Conservation (phyloP, 23 tunicate species). For the Trididemnum nubilum region DNA sequence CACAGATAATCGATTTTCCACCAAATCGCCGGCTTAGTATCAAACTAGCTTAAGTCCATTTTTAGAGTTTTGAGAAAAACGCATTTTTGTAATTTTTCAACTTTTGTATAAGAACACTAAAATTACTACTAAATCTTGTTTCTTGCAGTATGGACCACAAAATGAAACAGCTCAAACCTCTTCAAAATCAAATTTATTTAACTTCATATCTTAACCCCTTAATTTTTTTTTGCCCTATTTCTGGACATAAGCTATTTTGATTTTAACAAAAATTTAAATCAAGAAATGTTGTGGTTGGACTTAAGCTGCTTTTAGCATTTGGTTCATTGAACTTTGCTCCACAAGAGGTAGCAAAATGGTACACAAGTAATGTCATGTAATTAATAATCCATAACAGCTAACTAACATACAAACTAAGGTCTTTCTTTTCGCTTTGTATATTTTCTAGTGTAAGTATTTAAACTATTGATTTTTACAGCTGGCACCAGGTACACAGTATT, state of each 20-base stretch:
- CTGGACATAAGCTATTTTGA: background rate
- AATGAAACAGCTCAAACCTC: background rate
- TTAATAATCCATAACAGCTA: background rate
- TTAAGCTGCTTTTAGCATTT: background rate
- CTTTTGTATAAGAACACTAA: too few relatives aligned
- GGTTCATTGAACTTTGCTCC: background rate
- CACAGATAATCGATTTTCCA: too few relatives aligned
- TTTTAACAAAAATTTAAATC: background rate
- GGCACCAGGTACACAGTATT: background rate
- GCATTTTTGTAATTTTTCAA: background rate
- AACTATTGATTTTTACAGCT: background rate
- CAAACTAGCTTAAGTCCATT: background rate
- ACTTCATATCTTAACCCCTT: background rate
- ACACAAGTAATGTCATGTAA: too few relatives aligned
- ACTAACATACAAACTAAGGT: background rate
- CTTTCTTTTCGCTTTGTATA: background rate
- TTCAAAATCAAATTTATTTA: background rate
- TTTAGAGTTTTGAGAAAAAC: background rate
- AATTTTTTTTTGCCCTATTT: background rate
- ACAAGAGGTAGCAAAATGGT: background rate
- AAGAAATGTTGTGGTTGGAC: background rate
- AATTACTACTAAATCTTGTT: background rate
- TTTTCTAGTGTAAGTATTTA: background rate
- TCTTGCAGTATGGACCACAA: background rate
- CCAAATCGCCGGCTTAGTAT: background rate